These are phyloP conservation scores for Drosophila algonquin DNA, from an alignment of 2,888 invertebrate species.

Conservation along the genomic window DNA sequence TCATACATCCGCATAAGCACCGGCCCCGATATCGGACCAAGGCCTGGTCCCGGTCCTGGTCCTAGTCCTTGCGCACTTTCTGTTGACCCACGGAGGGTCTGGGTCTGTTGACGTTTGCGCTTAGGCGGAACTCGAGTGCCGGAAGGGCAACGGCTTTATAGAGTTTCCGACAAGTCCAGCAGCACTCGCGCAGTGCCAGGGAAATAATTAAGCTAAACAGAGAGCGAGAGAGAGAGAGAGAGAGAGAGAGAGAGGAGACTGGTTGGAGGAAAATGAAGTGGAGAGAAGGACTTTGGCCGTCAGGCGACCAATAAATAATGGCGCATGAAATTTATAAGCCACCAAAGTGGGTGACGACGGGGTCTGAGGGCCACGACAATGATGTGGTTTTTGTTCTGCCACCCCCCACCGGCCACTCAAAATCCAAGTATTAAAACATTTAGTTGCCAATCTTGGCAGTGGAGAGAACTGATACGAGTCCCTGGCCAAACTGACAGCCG, in stretches of 20 bases:
- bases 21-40: not conserved
- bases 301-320: constrained; percentile 49
- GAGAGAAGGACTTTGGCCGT: constrained; percentile 21
- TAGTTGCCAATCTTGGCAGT: constrained; percentile 50
- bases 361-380: constrained; percentile 18
- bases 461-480: constrained; percentile 10
- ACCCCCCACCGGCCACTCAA: constrained; percentile 21
- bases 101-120: constrained; percentile 69
- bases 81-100: constrained; percentile 55
- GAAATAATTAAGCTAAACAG: constrained; percentile 62
- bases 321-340: constrained; percentile 45
- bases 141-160: constrained; percentile 61
- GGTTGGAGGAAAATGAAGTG: constrained; percentile 2
- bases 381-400: constrained; percentile 48
- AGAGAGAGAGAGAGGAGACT: constrained; percentile 10
- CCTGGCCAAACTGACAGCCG: constrained; percentile 28
- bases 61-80: constrained; percentile 41
- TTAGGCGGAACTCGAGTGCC: constrained; percentile 56
- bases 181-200: constrained; percentile 51
- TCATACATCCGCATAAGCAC: not conserved
- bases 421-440: constrained; percentile 70
- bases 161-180: constrained; percentile 58
- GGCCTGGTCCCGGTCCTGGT: constrained; percentile 48
- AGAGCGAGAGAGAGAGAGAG: constrained; percentile 1
- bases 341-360: not conserved